Evolutionary conservation across 2,888 invertebrate species (phyloP).

Genomic region (Scaeva pyrastri): DNA sequence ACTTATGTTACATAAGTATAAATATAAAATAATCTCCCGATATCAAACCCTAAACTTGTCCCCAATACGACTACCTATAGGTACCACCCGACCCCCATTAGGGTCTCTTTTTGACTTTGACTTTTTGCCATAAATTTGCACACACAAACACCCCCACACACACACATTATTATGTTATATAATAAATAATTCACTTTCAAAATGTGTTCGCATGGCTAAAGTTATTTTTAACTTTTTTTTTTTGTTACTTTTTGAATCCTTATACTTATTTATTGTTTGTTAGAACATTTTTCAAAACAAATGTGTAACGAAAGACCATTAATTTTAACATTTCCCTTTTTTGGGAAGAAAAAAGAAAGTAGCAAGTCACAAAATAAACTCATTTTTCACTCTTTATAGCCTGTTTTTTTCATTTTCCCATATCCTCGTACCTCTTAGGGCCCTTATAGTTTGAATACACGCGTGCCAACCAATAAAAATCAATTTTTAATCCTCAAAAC

Average conservation of each 20-base stretch:
- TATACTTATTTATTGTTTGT: conserved; percentile 4
- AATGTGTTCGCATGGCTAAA: conserved; percentile 7
- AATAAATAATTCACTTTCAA: conserved; percentile 1
- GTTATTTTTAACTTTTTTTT: background rate
- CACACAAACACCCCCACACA: background rate
- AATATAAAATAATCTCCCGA: background rate
- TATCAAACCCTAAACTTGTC: background rate
- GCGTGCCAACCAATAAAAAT: conserved; percentile 72
- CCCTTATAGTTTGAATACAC: conserved; percentile 16
- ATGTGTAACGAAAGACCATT: conserved; percentile 37
- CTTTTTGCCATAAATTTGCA: conserved; percentile 16
- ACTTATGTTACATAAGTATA: too few species aligned
- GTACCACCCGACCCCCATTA: background rate
- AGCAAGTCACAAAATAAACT: conserved; percentile 35
- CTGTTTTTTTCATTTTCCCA: conserved; percentile 17
- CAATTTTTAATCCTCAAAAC: conserved; percentile 67
- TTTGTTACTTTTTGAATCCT: background rate
- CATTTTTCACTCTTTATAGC: conserved; percentile 43
- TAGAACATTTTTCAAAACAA: conserved; percentile 29
- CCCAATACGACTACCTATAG: too few species aligned
- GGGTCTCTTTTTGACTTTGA: background rate
- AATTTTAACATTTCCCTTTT: conserved; percentile 30
- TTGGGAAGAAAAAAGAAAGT: background rate
- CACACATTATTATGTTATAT: too few species aligned
- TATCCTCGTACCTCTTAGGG: background rate